A percentile compares a stretch with the other conserved stretches of the same genome.
phyloP scores from a whole-genome alignment of 2,113 vertebrate genomes.

The Cyphomyrus discorhynchus region DNA sequence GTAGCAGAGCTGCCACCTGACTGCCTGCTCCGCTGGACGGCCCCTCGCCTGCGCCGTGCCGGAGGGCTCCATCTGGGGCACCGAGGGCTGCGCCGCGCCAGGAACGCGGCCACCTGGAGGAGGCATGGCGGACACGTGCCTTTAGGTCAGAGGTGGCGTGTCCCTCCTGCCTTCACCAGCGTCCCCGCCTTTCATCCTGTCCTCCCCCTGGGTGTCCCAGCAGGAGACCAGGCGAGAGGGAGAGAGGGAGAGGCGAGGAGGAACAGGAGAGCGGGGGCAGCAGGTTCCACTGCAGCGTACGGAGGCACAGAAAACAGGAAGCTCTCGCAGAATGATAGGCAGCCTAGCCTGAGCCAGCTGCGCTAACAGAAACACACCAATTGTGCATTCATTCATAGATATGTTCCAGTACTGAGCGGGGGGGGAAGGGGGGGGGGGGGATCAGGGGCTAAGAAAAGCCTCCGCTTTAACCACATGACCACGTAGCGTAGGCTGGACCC shows the following conservation, averaged over 20 bases:
- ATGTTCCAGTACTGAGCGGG: background rate
- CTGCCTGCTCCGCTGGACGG: slow-evolving; percentile 40
- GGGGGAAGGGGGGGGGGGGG: background rate
- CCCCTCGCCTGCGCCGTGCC: slow-evolving; percentile 34
- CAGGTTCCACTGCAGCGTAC: slow-evolving; percentile 16
- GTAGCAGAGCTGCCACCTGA: slow-evolving; percentile 87
- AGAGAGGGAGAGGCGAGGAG: slow-evolving; percentile 30
- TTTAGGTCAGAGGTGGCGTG: background rate
- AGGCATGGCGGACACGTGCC: background rate
- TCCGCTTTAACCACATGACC: background rate
- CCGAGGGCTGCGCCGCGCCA: background rate
- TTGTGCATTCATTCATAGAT: slow-evolving; percentile 2
- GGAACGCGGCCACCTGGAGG: background rate
- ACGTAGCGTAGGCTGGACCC: background rate
- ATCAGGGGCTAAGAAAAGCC: slow-evolving; percentile 3
- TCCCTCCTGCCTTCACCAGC: slow-evolving; percentile 27
- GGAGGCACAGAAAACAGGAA: slow-evolving; percentile 27
- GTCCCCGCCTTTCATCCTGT: slow-evolving; percentile 37
- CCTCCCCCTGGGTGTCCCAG: background rate
- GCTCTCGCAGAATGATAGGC: slow-evolving; percentile 25
- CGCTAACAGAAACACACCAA: slow-evolving; percentile 26
- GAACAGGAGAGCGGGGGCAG: slow-evolving; percentile 29
- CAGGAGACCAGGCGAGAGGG: slow-evolving; percentile 10
- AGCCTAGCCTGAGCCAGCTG: slow-evolving; percentile 32
- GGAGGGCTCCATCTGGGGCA: slow-evolving; percentile 35